Conservation (phyloP, 1,140 invertebrate genomes). For the Metaphire vulgaris region DNA sequence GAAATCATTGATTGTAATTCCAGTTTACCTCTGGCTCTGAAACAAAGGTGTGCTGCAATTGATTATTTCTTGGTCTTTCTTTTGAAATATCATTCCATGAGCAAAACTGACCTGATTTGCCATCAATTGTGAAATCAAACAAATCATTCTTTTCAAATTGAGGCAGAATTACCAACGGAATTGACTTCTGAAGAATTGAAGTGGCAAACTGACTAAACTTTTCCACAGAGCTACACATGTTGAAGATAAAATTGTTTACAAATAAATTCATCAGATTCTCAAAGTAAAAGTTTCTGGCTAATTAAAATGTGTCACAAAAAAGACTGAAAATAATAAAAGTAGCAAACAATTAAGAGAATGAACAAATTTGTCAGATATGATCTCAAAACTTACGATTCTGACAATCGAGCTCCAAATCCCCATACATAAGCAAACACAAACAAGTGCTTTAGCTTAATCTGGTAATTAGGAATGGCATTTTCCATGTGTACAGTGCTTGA, state of each 20-base stretch:
- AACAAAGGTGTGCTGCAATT: slow-evolving; percentile 36
- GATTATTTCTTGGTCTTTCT: slow-evolving; percentile 36
- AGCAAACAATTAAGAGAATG: too few relatives aligned
- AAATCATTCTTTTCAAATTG: slow-evolving; percentile 34
- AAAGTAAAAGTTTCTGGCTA: too few relatives aligned
- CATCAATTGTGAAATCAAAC: slow-evolving; percentile 46
- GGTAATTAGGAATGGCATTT: neutral
- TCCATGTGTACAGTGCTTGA: neutral
- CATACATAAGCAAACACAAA: neutral
- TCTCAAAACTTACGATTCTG: neutral
- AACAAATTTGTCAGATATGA: too few relatives aligned
- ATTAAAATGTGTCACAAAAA: too few relatives aligned
- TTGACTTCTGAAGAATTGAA: slow-evolving; percentile 41
- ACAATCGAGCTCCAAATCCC: slow-evolving; percentile 3
- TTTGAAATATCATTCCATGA: slow-evolving; percentile 41
- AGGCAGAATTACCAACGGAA: slow-evolving; percentile 42
- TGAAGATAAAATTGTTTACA: too few relatives aligned
- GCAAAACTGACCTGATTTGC: slow-evolving; percentile 37
- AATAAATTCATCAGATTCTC: too few relatives aligned
- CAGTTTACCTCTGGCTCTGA: slow-evolving; percentile 44
- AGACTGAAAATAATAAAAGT: too few relatives aligned
- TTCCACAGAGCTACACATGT: neutral
- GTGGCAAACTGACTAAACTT: slow-evolving; percentile 45
- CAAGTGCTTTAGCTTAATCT: neutral
- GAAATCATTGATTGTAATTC: too few relatives aligned